phyloP scores from a whole-genome alignment of 2,888 invertebrate genomes.

The Carabus problematicus region DNA sequence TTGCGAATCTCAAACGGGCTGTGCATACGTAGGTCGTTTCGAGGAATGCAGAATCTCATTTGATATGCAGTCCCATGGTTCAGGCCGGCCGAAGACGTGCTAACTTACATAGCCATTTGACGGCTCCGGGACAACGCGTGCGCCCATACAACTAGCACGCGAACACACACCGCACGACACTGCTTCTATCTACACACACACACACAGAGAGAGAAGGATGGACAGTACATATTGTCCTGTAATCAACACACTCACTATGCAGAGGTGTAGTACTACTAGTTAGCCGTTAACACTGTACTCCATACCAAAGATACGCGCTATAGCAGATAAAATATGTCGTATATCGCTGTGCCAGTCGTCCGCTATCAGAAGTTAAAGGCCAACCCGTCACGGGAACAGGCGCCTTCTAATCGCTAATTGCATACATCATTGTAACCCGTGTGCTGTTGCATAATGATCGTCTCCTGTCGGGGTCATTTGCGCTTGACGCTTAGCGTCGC shows the following conservation, averaged over 20 bases:
- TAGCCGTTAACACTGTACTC: no score
- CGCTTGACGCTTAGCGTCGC: background rate
- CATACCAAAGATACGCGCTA: no score
- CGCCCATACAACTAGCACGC: background rate
- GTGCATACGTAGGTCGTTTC: conserved; percentile 1
- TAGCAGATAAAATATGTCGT: background rate
- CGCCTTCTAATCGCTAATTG: conserved; percentile 20
- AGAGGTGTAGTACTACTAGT: no score
- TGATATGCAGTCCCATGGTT: background rate
- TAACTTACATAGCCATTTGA: background rate
- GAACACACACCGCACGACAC: no score
- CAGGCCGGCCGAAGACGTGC: no score
- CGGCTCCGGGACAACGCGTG: background rate
- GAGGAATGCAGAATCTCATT: conserved; percentile 6
- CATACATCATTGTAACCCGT: conserved; percentile 12
- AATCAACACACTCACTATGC: no score
- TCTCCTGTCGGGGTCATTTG: conserved; percentile 4
- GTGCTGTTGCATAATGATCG: conserved; percentile 8
- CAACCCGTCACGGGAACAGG: conserved; percentile 15
- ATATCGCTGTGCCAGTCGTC: conserved; percentile 3
- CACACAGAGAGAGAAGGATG: no score
- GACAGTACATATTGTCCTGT: no score
- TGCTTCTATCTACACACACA: no score
- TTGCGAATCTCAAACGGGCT: background rate
- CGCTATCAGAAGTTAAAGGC: conserved; percentile 13